Base-by-base conservation (phyloP, 2,113 vertebrate species). In the Cryptomyrus ogoouensis region DNA sequence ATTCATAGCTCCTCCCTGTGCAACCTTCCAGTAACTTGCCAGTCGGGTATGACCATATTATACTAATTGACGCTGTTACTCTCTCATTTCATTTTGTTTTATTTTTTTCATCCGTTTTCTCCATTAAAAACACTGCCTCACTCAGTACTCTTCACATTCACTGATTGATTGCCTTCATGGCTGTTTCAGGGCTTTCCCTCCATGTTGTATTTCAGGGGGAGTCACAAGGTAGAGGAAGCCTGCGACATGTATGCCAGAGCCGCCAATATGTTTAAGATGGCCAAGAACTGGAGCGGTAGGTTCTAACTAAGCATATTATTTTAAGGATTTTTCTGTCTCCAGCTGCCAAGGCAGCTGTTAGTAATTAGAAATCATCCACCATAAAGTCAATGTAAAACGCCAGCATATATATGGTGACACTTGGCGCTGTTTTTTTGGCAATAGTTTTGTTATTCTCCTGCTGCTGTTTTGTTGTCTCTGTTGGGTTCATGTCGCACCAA, bases 201-300 rank as follows among this genome's bases (percentile, higher is more conserved):
- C 13, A 19, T 87, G 44, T 83, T 91, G 46, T 92, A 93, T 85
- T 88, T 44, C 93, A 99, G 98, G 91, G 98, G 98, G 92, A 98
- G 96, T 93, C 97, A 98, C 80, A 98, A 97, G 91, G 96, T 99
- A 91, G 98, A 99, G 94, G 98, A 99, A 90, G 98, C 98, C 0
- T 99, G 98, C 87, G 98, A 99, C 91, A 99, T 99, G 98, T 99
- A 99, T 92, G 98, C 97, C 92, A 97, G 98, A 95, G 97, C 98
- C 74, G 98, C 98, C 93, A 99, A 99, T 95, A 99, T 99, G 98
- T 99, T 99, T 96, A 99, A 99, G 96, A 99, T 99, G 92, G 97
- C 96, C 92, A 99, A 99, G 94, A 99, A 99, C 92, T 99, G 98
- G 98, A 99, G 93, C 2, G 98, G 98, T 99, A 95, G 95, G 27